These are phyloP conservation scores for Hippoglossus hippoglossus DNA, from an alignment of 2,797 vertebrate genomes.

Conservation along the genomic window DNA sequence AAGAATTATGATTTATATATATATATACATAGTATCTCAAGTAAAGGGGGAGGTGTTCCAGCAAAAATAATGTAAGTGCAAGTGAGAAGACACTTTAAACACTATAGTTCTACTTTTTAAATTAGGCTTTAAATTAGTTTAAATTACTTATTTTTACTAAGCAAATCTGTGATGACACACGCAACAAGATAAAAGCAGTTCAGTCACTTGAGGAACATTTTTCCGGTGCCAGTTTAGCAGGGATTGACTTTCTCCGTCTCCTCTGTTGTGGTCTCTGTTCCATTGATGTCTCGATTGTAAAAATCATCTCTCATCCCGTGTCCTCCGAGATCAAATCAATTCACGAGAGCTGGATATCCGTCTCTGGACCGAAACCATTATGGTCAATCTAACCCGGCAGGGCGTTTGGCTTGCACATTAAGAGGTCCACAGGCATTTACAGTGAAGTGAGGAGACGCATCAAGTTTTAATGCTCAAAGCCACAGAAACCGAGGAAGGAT, in stretches of 20 bases:
- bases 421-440: slow-evolving; percentile 84
- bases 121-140: slow-evolving; percentile 4
- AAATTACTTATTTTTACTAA: slow-evolving; percentile 35
- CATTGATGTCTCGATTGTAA: slow-evolving; percentile 86
- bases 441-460: slow-evolving; percentile 81
- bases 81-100: not conserved
- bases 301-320: slow-evolving; percentile 81
- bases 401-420: slow-evolving; percentile 84
- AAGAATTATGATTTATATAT: slow-evolving; percentile 4
- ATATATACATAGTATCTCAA: not conserved
- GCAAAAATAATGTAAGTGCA: not conserved
- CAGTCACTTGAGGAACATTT: slow-evolving; percentile 46
- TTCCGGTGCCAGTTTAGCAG: slow-evolving; percentile 57
- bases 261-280: slow-evolving; percentile 76
- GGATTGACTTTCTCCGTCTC: slow-evolving; percentile 75
- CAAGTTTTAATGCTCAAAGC: slow-evolving; percentile 86
- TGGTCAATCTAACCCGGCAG: slow-evolving; percentile 79
- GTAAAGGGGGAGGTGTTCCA: slow-evolving; percentile 5
- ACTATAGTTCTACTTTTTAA: not conserved
- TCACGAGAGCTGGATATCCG: slow-evolving; percentile 82
- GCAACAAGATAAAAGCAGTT: slow-evolving; percentile 31
- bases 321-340: slow-evolving; percentile 87
- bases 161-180: slow-evolving; percentile 19
- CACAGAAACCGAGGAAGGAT: slow-evolving; percentile 85
- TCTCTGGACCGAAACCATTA: slow-evolving; percentile 84